These are phyloP conservation scores for Brachyhypopomus gauderio DNA, from an alignment of 2,113 vertebrate genomes.

Conservation along the genomic window DNA sequence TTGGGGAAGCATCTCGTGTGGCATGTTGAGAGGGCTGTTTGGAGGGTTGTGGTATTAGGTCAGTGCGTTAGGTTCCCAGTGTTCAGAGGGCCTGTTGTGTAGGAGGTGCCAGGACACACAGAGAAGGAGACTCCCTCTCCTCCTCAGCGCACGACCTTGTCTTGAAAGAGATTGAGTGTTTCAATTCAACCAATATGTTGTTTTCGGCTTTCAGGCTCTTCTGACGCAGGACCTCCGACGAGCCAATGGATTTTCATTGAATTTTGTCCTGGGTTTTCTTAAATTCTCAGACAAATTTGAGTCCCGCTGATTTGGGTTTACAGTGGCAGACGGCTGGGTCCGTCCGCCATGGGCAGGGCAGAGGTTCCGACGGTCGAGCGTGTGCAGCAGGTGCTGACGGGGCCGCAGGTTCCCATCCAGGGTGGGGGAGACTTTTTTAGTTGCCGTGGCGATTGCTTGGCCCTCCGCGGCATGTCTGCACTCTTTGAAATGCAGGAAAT, in stretches of 20 bases:
- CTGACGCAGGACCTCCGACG: not conserved
- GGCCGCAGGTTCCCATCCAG: not conserved
- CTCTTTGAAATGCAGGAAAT: constrained; percentile 32
- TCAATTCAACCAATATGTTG: not conserved
- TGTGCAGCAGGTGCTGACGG: not conserved
- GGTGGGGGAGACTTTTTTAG: too few relatives aligned
- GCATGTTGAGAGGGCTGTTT: constrained; percentile 34
- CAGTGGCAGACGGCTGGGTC: not conserved
- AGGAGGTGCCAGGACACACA: not conserved
- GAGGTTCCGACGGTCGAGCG: not conserved
- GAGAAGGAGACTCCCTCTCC: constrained; percentile 12
- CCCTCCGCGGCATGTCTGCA: not conserved
- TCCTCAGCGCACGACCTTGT: not conserved
- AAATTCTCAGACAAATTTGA: not conserved
- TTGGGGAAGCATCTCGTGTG: not conserved
- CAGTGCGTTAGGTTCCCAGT: constrained; percentile 11
- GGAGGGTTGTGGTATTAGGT: not conserved
- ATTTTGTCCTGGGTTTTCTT: not conserved
- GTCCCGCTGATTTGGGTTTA: not conserved
- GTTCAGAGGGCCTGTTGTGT: constrained; percentile 28
- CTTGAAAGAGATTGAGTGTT: not conserved
- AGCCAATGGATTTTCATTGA: not conserved
- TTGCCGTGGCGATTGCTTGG: not conserved
- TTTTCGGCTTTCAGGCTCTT: not conserved
- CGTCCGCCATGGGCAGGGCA: not conserved